Conservation (phyloP, 2,797 vertebrate species). For the Tragopan temminckii region DNA sequence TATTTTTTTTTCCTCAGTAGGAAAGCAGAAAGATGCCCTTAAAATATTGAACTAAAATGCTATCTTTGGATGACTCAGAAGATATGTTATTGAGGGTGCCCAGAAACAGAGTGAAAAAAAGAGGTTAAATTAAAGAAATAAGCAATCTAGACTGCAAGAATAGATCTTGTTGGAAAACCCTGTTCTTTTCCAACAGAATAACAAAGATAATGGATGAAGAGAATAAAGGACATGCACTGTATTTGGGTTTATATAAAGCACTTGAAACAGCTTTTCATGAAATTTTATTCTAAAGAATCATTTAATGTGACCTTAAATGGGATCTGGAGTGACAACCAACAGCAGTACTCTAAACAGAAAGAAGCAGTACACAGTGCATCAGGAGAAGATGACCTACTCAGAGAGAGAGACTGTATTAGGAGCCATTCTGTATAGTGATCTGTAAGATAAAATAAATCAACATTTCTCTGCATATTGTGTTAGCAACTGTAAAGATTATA, state of each 20-base stretch:
- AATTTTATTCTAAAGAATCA: conserved; percentile 15
- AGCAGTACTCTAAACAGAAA: conserved; percentile 25
- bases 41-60: neutral
- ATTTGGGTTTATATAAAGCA: conserved; percentile 11
- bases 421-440: neutral
- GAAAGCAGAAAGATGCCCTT: neutral
- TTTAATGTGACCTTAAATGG: conserved; percentile 15
- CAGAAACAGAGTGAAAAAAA: neutral
- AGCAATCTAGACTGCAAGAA: neutral
- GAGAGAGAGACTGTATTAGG: neutral
- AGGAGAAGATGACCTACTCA: neutral
- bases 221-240: neutral
- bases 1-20: neutral
- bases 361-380: neutral
- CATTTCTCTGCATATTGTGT: neutral
- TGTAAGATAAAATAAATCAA: conserved; percentile 14
- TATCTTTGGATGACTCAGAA: conserved; percentile 18
- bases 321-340: neutral
- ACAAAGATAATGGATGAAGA: neutral
- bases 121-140: conserved; percentile 18
- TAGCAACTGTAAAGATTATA: neutral
- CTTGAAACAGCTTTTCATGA: conserved; percentile 4
- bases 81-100: neutral
- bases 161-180: neutral
- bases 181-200: conserved; percentile 26